These are phyloP conservation scores for Lophius piscatorius DNA, from an alignment of 2,113 vertebrate genomes.

Conservation along the genomic window DNA sequence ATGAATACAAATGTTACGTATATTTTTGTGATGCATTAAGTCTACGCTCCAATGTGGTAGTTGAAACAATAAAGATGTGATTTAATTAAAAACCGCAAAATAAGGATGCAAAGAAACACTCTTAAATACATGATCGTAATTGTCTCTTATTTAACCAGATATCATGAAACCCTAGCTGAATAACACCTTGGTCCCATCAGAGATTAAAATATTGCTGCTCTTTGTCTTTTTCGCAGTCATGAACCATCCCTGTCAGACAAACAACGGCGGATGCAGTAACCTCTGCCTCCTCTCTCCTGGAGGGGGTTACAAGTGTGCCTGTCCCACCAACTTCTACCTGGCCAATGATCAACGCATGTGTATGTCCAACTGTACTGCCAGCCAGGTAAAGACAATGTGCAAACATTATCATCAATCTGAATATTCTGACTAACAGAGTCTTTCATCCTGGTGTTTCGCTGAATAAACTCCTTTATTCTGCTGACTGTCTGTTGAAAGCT, in stretches of 20 bases:
- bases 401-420: constrained; percentile 4
- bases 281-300: constrained; percentile 93
- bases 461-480: constrained; percentile 29
- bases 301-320: constrained; percentile 91
- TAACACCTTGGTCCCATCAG: not conserved
- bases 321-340: constrained; percentile 98
- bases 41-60: too few relatives aligned
- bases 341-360: constrained; percentile 89
- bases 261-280: constrained; percentile 95
- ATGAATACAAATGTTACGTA: too few relatives aligned
- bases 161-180: not conserved
- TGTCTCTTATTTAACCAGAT: not conserved
- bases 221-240: constrained; percentile 79
- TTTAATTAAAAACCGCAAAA: too few relatives aligned
- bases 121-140: too few relatives aligned
- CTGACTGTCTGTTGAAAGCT: constrained; percentile 40
- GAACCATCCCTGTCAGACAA: constrained; percentile 89
- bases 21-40: too few relatives aligned
- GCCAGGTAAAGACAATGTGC: constrained; percentile 83
- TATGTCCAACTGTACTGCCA: constrained; percentile 97
- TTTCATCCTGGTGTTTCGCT: constrained; percentile 14
- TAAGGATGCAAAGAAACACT: not conserved
- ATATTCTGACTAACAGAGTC: constrained; percentile 1
- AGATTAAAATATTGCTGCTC: not conserved
- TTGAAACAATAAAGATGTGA: too few relatives aligned